Conservation (phyloP, 2,113 vertebrate genomes). For the Hemiprocne comata region DNA sequence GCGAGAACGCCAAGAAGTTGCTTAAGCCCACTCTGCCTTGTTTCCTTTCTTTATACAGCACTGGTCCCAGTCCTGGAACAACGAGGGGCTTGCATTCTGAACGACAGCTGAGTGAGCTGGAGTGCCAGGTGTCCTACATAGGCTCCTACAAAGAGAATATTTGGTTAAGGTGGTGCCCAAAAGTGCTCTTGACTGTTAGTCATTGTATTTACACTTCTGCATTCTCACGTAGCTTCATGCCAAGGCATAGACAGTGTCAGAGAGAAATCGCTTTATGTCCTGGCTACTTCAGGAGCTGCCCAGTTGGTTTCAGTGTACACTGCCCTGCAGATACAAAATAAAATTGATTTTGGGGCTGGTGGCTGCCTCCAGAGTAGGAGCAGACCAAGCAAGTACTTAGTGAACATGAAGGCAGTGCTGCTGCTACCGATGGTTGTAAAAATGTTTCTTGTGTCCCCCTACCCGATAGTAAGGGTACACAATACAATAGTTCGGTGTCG, state of each 20-base stretch:
- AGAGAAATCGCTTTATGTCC: not conserved
- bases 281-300: not conserved
- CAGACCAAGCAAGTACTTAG: not conserved
- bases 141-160: not conserved
- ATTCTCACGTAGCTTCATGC: not conserved
- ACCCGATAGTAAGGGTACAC: too few relatives aligned
- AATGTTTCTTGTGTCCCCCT: not conserved
- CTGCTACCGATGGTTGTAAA: not conserved
- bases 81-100: not conserved
- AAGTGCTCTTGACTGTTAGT: not conserved
- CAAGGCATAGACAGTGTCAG: not conserved
- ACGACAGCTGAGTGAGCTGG: not conserved
- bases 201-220: not conserved
- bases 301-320: not conserved
- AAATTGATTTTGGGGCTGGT: accelerated
- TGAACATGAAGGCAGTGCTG: not conserved
- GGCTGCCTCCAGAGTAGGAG: not conserved
- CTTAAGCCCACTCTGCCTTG: accelerated
- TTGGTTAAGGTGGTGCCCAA: not conserved
- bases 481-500: not conserved
- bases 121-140: not conserved
- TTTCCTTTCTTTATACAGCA: accelerated
- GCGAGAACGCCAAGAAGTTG: accelerated
- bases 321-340: not conserved
- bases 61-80: not conserved